These are phyloP conservation scores for Nephrotoma appendiculata DNA, from an alignment of 2,888 invertebrate genomes.

Conservation along the genomic window DNA sequence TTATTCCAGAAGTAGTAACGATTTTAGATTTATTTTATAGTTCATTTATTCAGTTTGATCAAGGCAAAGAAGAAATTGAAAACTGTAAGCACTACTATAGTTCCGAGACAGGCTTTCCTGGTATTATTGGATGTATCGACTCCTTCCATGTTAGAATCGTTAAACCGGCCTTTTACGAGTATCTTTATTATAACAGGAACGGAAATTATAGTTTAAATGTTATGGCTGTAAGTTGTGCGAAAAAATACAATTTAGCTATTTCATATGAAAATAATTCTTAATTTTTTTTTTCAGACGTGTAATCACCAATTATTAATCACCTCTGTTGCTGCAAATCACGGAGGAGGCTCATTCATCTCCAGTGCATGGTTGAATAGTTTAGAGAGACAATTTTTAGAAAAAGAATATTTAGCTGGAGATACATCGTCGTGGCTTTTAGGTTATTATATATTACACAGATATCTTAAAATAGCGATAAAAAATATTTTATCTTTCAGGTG, in stretches of 20 bases:
- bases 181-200: background rate
- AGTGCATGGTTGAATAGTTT: background rate
- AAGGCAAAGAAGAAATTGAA: background rate
- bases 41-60: background rate
- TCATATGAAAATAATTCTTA: background rate
- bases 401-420: background rate
- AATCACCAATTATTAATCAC: background rate
- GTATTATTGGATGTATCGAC: background rate
- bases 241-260: background rate
- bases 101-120: background rate
- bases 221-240: background rate
- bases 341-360: background rate
- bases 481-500: background rate
- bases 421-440: background rate
- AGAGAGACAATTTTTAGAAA: background rate
- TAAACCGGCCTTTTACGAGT: background rate
- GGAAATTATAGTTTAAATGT: background rate
- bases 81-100: background rate
- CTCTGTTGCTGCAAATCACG: background rate
- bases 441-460: background rate
- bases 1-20: background rate
- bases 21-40: background rate
- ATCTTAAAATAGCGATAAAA: background rate
- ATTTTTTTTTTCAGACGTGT: background rate
- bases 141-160: background rate